These are phyloP conservation scores for Lophius americanus DNA, from an alignment of 2,797 vertebrate species.

Conservation along the genomic window DNA sequence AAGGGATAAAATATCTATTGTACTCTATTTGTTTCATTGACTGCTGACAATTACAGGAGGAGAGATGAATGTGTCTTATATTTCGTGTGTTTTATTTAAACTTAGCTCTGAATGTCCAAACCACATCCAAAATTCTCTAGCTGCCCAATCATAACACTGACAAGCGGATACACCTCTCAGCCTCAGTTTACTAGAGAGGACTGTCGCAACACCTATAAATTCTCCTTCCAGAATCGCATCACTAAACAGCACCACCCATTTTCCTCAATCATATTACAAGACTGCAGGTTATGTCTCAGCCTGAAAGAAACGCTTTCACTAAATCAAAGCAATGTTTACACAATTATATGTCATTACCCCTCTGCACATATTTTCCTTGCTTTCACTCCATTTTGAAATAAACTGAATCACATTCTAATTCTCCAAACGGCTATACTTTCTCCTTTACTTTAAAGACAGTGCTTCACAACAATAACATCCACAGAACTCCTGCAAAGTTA, in stretches of 20 bases:
- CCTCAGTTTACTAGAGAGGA: conserved; percentile 23
- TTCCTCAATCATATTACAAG: conserved; percentile 28
- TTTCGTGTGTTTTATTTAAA: conserved; percentile 35
- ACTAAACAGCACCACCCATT: conserved; percentile 19
- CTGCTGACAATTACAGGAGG: conserved; percentile 13
- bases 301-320: conserved; percentile 24
- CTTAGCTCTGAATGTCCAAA: conserved; percentile 29
- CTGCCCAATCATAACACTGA: conserved; percentile 18
- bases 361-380: conserved; percentile 45
- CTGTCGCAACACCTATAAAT: conserved; percentile 34
- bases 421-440: conserved; percentile 22
- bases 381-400: conserved; percentile 46
- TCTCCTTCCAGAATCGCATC: conserved; percentile 31
- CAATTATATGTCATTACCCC: conserved; percentile 46
- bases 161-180: background rate
- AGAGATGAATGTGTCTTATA: conserved; percentile 19
- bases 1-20: conserved; percentile 9
- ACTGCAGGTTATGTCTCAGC: conserved; percentile 25
- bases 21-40: background rate
- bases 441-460: conserved; percentile 37
- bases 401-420: conserved; percentile 37
- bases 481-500: conserved; percentile 26
- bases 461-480: conserved; percentile 41
- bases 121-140: conserved; percentile 23
- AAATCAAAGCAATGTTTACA: conserved; percentile 44